Base-by-base conservation (phyloP, 1,140 invertebrate genomes). In the Procambarus clarkii region DNA sequence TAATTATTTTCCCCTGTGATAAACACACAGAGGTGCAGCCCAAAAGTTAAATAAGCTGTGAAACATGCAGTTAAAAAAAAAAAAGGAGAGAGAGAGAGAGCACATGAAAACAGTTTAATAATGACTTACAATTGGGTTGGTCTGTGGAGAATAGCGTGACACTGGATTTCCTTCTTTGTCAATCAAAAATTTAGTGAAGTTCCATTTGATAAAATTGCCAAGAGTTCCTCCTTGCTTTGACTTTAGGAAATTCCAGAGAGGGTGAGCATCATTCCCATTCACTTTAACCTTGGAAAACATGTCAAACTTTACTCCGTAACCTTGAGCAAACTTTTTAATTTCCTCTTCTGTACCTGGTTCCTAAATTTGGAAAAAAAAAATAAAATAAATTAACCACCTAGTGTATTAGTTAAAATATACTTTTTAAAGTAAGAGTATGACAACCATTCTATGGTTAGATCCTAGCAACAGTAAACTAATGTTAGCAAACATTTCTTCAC, bases 141-240 rank as follows among this genome's bases (percentile, higher is more conserved):
- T 96, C 78, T 95, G 96, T 0, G 98, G 97, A 13, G 96, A 96
- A 94, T 97, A 97, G 94, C 98, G 95, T 92, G 97, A 96, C 0
- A 99, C 96, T 0, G 97, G 97, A 77, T 97, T 94, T 4, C 98
- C 98, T 81, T 98, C 95, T 94, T 97, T 97, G 94, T 99, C 96
- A 58, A 99, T 95, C 71, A 99, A 95, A 94, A 99, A 99, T 94
- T 99, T 99, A 5, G 98, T 97, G 93, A 99, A 99, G 94, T 99
- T 99, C 98, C 98, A 99, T 94, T 99, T 99, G 92, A 99, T 98
- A 74, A 96, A 96, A 94, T 95, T 96, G 93, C 96, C 96, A n/a
- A 97, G 93, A 11, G 95, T 96, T 1, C 97, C 97, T 7, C 95
- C 95, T 92, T 98, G 96, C 92, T 97, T 97, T 45, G 96, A 94